Percentiles rank a stretch among this genome's conserved stretches.
phyloP scores from a whole-genome alignment of 2,888 invertebrate genomes.

The Bhutanitis thaidina region DNA sequence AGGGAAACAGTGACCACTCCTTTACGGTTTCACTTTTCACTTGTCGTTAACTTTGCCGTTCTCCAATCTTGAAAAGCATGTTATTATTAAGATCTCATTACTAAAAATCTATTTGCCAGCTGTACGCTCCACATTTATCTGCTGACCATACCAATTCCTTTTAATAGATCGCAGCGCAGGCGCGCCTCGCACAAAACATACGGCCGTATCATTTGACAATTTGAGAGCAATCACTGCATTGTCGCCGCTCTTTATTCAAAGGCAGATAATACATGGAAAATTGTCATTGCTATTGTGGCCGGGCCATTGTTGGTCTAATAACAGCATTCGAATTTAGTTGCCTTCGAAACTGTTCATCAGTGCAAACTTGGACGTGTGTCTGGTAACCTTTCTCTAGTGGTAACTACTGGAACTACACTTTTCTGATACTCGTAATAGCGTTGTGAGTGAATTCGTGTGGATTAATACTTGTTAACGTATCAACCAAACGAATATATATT shows the following conservation, averaged over 20 bases:
- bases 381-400: conserved; percentile 36
- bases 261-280: conserved; percentile 78
- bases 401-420: no score
- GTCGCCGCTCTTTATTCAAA: conserved; percentile 79
- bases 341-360: conserved; percentile 62
- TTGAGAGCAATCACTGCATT: conserved; percentile 79
- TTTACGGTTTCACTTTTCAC: no score
- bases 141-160: conserved; percentile 28
- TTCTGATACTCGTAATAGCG: no score
- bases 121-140: neutral
- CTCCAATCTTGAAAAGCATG: no score
- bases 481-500: neutral
- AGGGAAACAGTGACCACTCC: no score
- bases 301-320: conserved; percentile 72
- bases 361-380: conserved; percentile 48
- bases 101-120: neutral
- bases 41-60: no score
- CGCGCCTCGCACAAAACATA: conserved; percentile 72
- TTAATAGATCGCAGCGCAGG: conserved; percentile 63
- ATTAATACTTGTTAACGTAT: neutral
- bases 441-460: no score
- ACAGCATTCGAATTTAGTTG: conserved; percentile 68
- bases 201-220: conserved; percentile 78
- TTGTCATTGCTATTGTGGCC: conserved; percentile 73
- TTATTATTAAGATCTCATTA: no score